Base-by-base conservation (phyloP, 2,888 invertebrate genomes). In the Drosophila nigricruria region DNA sequence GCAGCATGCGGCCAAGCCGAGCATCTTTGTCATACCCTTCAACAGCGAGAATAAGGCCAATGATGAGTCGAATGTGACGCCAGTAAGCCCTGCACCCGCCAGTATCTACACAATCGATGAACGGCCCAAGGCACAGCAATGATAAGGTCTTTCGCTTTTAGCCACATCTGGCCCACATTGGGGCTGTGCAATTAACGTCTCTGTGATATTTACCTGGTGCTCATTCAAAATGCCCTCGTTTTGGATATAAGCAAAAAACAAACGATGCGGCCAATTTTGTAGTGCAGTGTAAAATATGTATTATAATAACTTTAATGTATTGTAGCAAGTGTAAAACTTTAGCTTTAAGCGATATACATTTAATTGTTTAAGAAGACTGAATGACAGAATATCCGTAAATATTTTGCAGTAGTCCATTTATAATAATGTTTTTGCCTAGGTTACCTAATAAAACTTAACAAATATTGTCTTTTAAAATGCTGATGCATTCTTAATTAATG, bases 1-100 rank as follows among this genome's bases (percentile, higher is more conserved):
- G 79, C 86, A 91, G 43, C 83, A 89, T 69, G 80, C 81, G 42
- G 82, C 89, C 45, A 88, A 87, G 56, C 76, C 86, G n/a, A 81
- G 89, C 27, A 84, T 92, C 34, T 92, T 91, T 77, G 91, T 92
- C n/a, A 90, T 92, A 74, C 92, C 92, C 34, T 89, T 91, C 27
- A 58, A 81, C 0, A 69, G 59, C 1, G 73, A 61, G 53, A 66
- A 58, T 30, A 89, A 80, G 67, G 54, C 45, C 38, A 79, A 18
- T n/a, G 70, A 77, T 60, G 79, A 70, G 20, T 8, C 79, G 5
- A 65, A 27, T 30, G 34, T 20, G 27, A 32, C 60, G 32, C 45
- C 62, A 5, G 34, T 59, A 14, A 36, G 52, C 5, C 25, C 38
- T 2, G 20, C 40, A 25, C 79, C 85, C 6, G 70, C 79, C 62